Conservation (phyloP, 1,140 invertebrate genomes). For the Heterodera schachtii region DNA sequence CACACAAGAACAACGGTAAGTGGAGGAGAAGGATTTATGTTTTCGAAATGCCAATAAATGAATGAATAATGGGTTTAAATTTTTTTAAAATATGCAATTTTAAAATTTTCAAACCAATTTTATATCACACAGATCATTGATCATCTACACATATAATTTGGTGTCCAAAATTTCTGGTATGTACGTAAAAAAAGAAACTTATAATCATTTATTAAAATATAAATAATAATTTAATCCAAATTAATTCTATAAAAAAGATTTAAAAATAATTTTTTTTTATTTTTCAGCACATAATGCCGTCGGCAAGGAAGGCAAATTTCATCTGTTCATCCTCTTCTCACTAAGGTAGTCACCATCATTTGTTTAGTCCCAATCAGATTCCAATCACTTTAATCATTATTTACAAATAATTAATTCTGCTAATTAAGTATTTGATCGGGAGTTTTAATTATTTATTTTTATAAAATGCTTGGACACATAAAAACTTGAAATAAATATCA, state of each 20-base stretch:
- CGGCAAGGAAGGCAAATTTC: constrained; percentile 97
- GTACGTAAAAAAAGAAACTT: background rate
- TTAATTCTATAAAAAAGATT: background rate
- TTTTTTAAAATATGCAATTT: no score
- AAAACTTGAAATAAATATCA: no score
- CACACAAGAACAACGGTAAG: constrained; percentile 54
- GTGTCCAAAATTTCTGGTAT: constrained; percentile 74
- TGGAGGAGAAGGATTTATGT: no score
- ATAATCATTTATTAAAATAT: background rate
- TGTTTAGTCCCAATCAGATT: no score
- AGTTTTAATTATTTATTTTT: no score
- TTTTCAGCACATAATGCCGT: constrained; percentile 75
- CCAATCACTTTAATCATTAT: no score
- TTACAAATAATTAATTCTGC: no score
- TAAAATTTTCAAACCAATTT: background rate
- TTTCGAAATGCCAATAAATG: no score
- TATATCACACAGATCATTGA: constrained; percentile 42
- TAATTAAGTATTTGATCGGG: no score
- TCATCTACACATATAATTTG: constrained; percentile 68
- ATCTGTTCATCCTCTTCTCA: constrained; percentile 89
- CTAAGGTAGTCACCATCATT: constrained; percentile 72
- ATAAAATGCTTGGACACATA: no score
- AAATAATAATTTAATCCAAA: no score
- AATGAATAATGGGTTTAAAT: no score
- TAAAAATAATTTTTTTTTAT: background rate